A percentile compares a stretch with the other conserved stretches of the same genome.
These are phyloP conservation scores for Myrmecophaga tridactyla DNA, from an alignment of 2,113 vertebrate species.

Conservation along the genomic window DNA sequence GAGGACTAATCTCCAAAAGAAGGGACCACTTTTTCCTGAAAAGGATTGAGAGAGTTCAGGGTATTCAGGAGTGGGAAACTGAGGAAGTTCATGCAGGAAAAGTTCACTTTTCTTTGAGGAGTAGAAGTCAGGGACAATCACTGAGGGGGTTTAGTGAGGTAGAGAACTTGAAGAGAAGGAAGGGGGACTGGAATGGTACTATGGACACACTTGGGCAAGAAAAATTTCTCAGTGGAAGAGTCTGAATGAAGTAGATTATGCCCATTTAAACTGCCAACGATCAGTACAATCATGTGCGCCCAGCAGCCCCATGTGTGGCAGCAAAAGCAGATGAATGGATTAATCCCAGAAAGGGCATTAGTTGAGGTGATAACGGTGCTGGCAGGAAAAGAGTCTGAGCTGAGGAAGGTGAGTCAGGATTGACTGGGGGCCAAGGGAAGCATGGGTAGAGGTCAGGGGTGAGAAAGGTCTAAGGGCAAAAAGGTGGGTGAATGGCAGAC, in stretches of 20 bases:
- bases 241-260: not conserved
- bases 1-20: not conserved
- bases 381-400: not conserved
- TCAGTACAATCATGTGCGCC: not conserved
- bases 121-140: not conserved
- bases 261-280: not conserved
- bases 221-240: not conserved
- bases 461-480: not conserved
- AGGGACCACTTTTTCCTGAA: not conserved
- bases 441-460: not conserved
- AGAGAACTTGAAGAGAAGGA: not conserved
- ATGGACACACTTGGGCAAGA: not conserved
- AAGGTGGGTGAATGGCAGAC: not conserved
- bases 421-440: not conserved
- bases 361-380: not conserved
- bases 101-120: not conserved
- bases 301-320: not conserved
- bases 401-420: no score
- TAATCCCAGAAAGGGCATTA: not conserved
- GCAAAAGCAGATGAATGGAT: not conserved
- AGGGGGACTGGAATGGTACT: not conserved
- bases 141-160: not conserved
- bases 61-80: not conserved
- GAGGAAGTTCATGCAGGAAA: not conserved
- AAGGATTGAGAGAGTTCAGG: not conserved